phyloP scores from a whole-genome alignment of 2,888 invertebrate species.

The Exephanes ischioxanthus region DNA sequence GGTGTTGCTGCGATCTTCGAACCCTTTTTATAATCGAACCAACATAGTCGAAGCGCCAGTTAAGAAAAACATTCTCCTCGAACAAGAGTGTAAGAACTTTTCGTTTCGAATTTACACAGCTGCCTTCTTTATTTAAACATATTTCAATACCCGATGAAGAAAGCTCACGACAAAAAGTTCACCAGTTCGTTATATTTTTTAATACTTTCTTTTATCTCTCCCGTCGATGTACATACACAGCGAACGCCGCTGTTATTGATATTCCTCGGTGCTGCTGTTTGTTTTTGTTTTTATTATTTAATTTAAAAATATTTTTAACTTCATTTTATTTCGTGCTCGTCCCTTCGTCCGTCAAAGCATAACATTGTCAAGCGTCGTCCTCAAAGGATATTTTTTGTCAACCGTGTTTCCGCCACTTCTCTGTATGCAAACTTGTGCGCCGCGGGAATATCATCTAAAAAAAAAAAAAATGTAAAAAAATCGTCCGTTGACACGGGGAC shows the following conservation, averaged over 20 bases:
- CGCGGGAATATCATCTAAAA: not conserved
- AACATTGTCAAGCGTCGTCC: slow-evolving; percentile 25
- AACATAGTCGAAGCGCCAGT: not conserved
- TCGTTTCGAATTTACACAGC: not conserved
- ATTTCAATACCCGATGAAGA: not conserved
- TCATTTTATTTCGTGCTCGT: not conserved
- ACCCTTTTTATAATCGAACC: not conserved
- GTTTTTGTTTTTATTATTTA: slow-evolving; percentile 5
- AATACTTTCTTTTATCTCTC: not conserved
- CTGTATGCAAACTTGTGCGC: not conserved
- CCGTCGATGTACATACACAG: not conserved
- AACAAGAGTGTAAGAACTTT: not conserved
- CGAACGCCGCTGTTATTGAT: not conserved
- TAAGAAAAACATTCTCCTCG: not conserved
- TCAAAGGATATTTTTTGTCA: slow-evolving; percentile 35
- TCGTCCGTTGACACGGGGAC: not conserved
- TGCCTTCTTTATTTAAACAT: not conserved
- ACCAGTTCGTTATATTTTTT: not conserved
- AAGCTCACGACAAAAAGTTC: not conserved
- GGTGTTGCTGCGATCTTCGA: not conserved
- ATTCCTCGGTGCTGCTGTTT: not conserved
- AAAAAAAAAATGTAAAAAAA: slow-evolving; percentile 3
- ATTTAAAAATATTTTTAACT: not conserved
- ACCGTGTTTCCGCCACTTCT: not conserved
- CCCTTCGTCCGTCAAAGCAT: not conserved